Evolutionary conservation across 2,797 vertebrate species (phyloP).

Genomic region (Tachyglossus aculeatus): DNA sequence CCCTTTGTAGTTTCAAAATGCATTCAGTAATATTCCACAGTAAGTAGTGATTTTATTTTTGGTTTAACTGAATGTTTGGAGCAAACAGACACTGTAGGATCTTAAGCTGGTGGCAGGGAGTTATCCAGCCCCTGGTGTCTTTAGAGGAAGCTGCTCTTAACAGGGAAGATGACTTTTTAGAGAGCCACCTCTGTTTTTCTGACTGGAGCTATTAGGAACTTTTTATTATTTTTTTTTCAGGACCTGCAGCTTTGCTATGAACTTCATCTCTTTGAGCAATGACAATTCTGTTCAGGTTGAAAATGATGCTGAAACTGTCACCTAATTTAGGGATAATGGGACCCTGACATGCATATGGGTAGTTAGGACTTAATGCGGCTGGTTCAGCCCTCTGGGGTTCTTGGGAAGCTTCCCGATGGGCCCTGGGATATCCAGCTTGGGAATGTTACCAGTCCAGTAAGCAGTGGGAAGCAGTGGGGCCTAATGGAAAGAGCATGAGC

Average conservation of each 20-base stretch:
- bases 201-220: no score
- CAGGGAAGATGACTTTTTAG: background rate
- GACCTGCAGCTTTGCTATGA: no score
- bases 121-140: background rate
- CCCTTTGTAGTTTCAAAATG: slow-evolving; percentile 20
- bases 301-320: no score
- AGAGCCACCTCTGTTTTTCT: background rate
- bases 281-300: no score
- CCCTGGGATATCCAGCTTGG: no score
- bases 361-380: slow-evolving; percentile 39
- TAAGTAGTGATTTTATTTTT: background rate
- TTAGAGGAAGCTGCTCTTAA: background rate
- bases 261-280: no score
- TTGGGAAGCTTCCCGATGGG: slow-evolving; percentile 14
- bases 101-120: background rate
- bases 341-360: background rate
- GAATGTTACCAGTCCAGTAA: no score
- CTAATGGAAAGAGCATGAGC: background rate
- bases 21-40: background rate
- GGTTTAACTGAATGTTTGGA: background rate
- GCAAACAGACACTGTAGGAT: background rate
- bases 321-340: no score
- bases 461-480: background rate
- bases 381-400: slow-evolving; percentile 24
- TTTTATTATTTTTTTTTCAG: no score